Base-by-base conservation (phyloP, 2,113 vertebrate genomes). In the Ammospiza caudacuta region DNA sequence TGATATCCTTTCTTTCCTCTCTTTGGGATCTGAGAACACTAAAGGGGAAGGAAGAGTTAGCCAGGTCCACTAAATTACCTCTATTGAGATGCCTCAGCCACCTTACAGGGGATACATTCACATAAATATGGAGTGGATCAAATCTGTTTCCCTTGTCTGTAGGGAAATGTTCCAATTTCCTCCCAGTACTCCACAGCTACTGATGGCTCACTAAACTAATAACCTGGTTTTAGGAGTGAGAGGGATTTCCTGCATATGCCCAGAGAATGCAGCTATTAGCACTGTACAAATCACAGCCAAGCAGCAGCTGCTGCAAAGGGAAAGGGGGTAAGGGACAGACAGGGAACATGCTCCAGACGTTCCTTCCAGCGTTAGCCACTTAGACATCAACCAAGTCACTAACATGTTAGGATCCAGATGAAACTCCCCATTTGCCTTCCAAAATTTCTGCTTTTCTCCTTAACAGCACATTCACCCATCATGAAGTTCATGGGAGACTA, bases 401-500 rank as follows among this genome's bases (percentile, higher is more conserved):
- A 52, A 15, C 6, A 5, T 11, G 6, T 77, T 69, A 74, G 35
- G 17, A 83, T 77, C 33, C 35, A 70, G 47, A 17, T 55, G 9
- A 47, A 69, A 44, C 8, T 62, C 92, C 20, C 28, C 44, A 47
- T 35, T 86, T 77, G 51, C 47, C 29, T 86, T 90, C 61, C 27
- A 69, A 83, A 86, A 77, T 5, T 19, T 33, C 62, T 66, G 20
- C 31, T 84, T 90, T 87, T 62, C 41, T 92, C n/a, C 97, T 98
- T 99, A 97, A 98, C 97, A 12, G 21, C 55, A 11, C 21, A 39
- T 66, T 39, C 46, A 99, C 99, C 99, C 62, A 98, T 99, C 95
- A 98, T 99, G 96, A 99, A 98, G 96, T 99, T 99, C 86, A 99
- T 99, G 99, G 99, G 99, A 4, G 99, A 99, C 96, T 99, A 99